phyloP scores from a whole-genome alignment of 2,888 invertebrate species.

The Drosophila testacea region DNA sequence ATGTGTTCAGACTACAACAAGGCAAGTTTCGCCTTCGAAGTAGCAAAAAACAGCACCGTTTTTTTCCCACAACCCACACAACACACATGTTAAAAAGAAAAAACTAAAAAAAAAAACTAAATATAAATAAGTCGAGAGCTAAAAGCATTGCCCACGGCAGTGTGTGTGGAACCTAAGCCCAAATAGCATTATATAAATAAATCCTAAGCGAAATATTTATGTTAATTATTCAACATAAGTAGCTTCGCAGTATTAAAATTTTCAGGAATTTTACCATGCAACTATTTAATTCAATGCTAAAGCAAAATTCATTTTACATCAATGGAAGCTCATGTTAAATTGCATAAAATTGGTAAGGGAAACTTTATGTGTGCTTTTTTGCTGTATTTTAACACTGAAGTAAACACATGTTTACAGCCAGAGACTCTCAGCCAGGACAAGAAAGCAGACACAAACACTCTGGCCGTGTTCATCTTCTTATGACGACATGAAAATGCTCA shows the following conservation, averaged over 20 bases:
- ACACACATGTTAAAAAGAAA: constrained; percentile 22
- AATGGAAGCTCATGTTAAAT: constrained; percentile 22
- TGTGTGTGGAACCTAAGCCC: constrained; percentile 29
- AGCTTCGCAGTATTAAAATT: constrained; percentile 14
- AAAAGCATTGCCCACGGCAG: constrained; percentile 33
- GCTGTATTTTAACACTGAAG: constrained; percentile 65
- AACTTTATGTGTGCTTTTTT: constrained; percentile 40
- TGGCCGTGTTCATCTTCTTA: constrained; percentile 25
- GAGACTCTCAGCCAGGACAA: constrained; percentile 19
- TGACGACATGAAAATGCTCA: constrained; percentile 73
- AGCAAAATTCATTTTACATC: constrained; percentile 50
- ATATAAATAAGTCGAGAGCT: constrained; percentile 50
- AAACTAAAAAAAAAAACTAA: constrained; percentile 27
- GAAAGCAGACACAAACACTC: constrained; percentile 37
- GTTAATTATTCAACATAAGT: constrained; percentile 57
- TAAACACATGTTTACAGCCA: constrained; percentile 71
- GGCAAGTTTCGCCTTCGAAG: constrained; percentile 44
- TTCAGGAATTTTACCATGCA: neutral
- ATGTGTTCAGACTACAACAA: constrained; percentile 13
- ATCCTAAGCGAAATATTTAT: constrained; percentile 50
- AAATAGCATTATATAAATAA: constrained; percentile 52
- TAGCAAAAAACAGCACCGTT: constrained; percentile 43
- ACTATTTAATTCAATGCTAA: constrained; percentile 24
- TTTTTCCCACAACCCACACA: constrained; percentile 31
- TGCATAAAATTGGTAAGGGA: constrained; percentile 60